Evolutionary conservation across 2,797 vertebrate species (phyloP).

Genomic region (Vultur gryphus): DNA sequence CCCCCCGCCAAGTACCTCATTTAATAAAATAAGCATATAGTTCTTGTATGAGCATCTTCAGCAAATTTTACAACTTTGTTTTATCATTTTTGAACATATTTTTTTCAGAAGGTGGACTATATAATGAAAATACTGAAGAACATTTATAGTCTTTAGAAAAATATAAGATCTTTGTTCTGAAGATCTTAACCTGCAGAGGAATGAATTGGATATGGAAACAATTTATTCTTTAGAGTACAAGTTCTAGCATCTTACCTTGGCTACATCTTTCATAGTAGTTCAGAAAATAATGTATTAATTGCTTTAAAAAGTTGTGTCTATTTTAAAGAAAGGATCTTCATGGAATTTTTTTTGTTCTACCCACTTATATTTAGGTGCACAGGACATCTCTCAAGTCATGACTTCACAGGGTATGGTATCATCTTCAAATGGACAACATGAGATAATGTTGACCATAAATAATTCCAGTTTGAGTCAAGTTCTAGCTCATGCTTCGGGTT

Average conservation of each 20-base stretch:
- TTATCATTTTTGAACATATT: neutral
- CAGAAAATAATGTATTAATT: neutral
- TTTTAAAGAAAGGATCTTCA: neutral
- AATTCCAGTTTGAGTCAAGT: conserved; percentile 93
- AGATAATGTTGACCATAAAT: conserved; percentile 97
- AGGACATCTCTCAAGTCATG: conserved; percentile 92
- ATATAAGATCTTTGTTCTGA: neutral
- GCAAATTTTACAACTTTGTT: neutral
- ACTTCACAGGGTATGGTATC: conserved; percentile 82
- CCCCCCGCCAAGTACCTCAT: neutral
- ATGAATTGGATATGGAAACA: neutral
- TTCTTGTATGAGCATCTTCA: neutral
- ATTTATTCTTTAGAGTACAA: neutral
- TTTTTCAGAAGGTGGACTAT: neutral
- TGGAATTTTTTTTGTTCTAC: neutral
- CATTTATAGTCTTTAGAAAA: neutral
- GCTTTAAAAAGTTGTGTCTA: neutral
- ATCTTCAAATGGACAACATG: conserved; percentile 79
- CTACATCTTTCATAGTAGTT: neutral
- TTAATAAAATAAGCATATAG: neutral
- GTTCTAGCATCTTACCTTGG: neutral
- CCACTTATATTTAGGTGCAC: conserved; percentile 76
- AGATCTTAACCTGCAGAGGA: neutral
- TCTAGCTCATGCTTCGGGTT: conserved; percentile 83
- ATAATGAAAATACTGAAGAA: neutral